A percentile compares a stretch with the other conserved stretches of the same genome.
These are phyloP conservation scores for Chromobotia macracanthus DNA, from an alignment of 2,797 vertebrate species.

Conservation along the genomic window DNA sequence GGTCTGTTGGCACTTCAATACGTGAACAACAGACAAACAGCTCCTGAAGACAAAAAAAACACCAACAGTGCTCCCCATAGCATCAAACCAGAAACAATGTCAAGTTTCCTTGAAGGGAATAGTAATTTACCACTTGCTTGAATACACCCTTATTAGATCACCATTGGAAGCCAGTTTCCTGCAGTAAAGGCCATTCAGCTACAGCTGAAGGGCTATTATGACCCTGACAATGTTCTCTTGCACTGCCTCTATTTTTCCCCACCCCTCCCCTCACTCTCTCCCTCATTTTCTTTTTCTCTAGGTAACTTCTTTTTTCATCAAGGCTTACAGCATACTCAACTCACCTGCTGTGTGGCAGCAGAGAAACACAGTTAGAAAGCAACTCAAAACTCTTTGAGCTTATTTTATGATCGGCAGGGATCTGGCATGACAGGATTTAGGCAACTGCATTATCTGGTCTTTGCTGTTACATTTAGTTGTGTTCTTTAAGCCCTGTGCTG, in stretches of 20 bases:
- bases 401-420: neutral
- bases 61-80: too few relatives aligned
- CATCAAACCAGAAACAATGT: too few relatives aligned
- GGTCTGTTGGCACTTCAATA: too few relatives aligned
- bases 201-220: neutral
- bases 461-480: constrained; percentile 28
- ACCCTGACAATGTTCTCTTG: constrained; percentile 36
- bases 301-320: constrained; percentile 47
- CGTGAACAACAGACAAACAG: too few relatives aligned
- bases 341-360: constrained; percentile 26
- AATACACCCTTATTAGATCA: neutral
- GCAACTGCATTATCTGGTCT: constrained; percentile 47
- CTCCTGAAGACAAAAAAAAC: too few relatives aligned
- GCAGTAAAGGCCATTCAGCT: neutral
- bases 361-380: constrained; percentile 7
- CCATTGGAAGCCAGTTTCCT: constrained; percentile 11
- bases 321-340: constrained; percentile 16
- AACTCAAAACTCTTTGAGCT: constrained; percentile 15
- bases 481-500: constrained; percentile 7
- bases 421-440: constrained; percentile 27
- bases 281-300: constrained; percentile 21
- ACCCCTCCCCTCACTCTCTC: constrained; percentile 18
- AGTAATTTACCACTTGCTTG: constrained; percentile 1
- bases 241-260: constrained; percentile 14
- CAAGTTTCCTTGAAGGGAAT: constrained; percentile 22